phyloP scores from a whole-genome alignment of 2,113 vertebrate genomes.

The Scophthalmus maximus region DNA sequence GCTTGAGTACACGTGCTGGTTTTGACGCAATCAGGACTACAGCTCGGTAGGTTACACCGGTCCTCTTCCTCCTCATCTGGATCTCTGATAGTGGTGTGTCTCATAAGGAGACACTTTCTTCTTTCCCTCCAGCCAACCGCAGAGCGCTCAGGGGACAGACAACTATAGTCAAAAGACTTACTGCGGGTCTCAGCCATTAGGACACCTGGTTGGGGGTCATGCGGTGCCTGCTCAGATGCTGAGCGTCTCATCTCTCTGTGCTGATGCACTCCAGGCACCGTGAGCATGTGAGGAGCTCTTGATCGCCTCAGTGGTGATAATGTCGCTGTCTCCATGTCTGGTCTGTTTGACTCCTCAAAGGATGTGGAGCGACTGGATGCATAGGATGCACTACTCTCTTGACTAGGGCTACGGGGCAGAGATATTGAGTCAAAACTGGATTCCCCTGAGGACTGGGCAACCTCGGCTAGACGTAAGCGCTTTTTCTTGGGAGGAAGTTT shows the following conservation, averaged over 20 bases:
- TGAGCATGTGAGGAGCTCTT: constrained; percentile 87
- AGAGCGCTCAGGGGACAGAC: constrained; percentile 86
- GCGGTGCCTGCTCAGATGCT: constrained; percentile 92
- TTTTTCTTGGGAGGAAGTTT: constrained; percentile 98
- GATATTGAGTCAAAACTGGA: constrained; percentile 93
- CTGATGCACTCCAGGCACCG: constrained; percentile 87
- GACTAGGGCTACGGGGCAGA: constrained; percentile 89
- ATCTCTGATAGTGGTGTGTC: constrained; percentile 81
- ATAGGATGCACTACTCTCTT: constrained; percentile 90
- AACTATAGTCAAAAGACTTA: constrained; percentile 95
- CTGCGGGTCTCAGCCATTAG: constrained; percentile 90
- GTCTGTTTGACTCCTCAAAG: constrained; percentile 88
- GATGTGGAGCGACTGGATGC: constrained; percentile 88
- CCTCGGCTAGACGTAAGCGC: constrained; percentile 91
- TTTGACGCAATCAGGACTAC: constrained; percentile 44
- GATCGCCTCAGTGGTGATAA: constrained; percentile 81
- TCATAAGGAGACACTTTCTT: constrained; percentile 92
- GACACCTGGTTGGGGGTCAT: constrained; percentile 83
- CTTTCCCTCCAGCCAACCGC: constrained; percentile 85
- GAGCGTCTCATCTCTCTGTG: constrained; percentile 93
- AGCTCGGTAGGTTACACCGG: constrained; percentile 19
- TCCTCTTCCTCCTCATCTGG: constrained; percentile 77
- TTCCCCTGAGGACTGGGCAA: constrained; percentile 92
- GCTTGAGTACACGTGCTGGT: constrained; percentile 44
- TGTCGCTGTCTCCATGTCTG: constrained; percentile 66